phyloP scores from a whole-genome alignment of 2,888 invertebrate genomes.

The Tricholauxania praeusta region DNA sequence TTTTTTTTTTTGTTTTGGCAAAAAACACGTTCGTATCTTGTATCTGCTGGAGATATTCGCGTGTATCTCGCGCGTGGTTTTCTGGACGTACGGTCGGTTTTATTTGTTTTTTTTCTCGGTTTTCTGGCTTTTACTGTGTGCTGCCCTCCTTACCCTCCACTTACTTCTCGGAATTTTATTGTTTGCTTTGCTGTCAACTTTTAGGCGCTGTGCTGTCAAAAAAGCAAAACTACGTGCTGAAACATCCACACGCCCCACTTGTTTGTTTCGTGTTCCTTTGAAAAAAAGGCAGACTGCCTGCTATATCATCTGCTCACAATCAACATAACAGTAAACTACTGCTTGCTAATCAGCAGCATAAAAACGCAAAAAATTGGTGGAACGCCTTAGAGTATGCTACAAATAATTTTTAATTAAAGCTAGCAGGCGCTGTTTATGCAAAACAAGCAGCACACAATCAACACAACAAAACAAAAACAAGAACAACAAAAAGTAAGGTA shows the following conservation, averaged over 20 bases:
- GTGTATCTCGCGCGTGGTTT: conserved; percentile 14
- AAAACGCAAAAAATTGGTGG: not conserved
- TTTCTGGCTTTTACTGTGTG: too few relatives aligned
- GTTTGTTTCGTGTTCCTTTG: too few relatives aligned
- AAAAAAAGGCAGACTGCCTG: too few relatives aligned
- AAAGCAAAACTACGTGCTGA: too few relatives aligned
- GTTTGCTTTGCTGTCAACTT: too few relatives aligned
- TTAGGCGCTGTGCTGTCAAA: too few relatives aligned
- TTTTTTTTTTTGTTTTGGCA: not conserved
- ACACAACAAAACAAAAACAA: not conserved
- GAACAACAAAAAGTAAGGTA: not conserved
- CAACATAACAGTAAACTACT: not conserved
- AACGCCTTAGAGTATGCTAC: conserved; percentile 24
- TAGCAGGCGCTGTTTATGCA: not conserved
- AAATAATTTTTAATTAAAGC: conserved; percentile 22
- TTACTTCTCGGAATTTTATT: too few relatives aligned
- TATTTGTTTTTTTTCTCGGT: not conserved
- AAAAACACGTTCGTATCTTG: conserved; percentile 23
- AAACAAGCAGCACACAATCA: too few relatives aligned
- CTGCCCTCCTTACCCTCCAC: too few relatives aligned
- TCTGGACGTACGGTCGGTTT: not conserved
- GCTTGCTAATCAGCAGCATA: not conserved
- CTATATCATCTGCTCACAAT: too few relatives aligned
- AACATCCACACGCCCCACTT: too few relatives aligned
- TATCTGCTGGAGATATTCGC: not conserved